phyloP scores from a whole-genome alignment of 2,888 invertebrate genomes.

The Lasioglossum malachurum region DNA sequence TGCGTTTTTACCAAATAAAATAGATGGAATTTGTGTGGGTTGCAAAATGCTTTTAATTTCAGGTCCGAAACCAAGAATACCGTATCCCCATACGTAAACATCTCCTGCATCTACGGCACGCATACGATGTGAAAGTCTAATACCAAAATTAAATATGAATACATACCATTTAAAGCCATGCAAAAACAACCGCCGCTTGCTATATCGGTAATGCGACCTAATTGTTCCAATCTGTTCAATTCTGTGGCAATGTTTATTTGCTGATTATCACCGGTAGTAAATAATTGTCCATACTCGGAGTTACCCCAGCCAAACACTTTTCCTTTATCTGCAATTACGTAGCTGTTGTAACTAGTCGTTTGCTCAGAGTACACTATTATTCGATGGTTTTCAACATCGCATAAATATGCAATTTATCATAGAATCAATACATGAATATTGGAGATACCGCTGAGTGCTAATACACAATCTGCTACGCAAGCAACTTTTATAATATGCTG shows the following conservation, averaged over 20 bases:
- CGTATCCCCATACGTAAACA: constrained; percentile 97
- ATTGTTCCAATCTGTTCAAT: constrained; percentile 87
- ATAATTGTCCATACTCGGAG: constrained; percentile 95
- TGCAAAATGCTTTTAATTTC: constrained; percentile 88
- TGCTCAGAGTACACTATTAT: not conserved
- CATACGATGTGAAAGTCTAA: not conserved
- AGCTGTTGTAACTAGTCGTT: constrained; percentile 33
- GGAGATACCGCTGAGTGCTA: constrained; percentile 92
- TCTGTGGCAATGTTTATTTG: constrained; percentile 91
- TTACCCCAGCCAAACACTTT: constrained; percentile 99
- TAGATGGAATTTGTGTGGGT: constrained; percentile 91
- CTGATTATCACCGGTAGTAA: constrained; percentile 86
- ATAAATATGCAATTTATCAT: constrained; percentile 30
- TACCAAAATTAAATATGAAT: not conserved
- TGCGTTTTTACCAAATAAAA: constrained; percentile 94
- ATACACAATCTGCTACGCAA: constrained; percentile 93
- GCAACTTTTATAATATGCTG: constrained; percentile 93
- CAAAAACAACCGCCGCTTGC: constrained; percentile 96
- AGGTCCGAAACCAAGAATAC: constrained; percentile 96
- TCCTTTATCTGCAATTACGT: constrained; percentile 89
- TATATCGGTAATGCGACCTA: constrained; percentile 92
- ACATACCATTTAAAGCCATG: constrained; percentile 91
- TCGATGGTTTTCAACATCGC: not conserved
- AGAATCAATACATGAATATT: constrained; percentile 51
- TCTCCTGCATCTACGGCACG: constrained; percentile 90